Evolutionary conservation across 92 coral and sea anemone genomes (phyloP).

Genomic region (Zoanthus solanderi): DNA sequence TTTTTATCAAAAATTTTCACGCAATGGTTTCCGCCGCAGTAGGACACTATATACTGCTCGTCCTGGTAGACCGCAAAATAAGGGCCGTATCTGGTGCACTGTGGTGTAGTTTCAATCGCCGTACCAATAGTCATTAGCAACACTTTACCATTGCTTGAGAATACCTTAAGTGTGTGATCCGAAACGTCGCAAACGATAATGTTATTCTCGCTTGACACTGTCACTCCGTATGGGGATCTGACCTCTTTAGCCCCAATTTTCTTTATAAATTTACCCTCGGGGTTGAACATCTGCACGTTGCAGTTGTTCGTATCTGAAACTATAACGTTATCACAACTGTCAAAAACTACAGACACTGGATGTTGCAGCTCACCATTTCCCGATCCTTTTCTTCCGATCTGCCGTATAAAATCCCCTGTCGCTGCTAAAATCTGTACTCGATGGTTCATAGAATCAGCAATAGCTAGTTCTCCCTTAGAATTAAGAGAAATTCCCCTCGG

Average conservation of each 20-base stretch:
- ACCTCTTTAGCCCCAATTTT: conserved; percentile 33
- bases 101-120: conserved; percentile 20
- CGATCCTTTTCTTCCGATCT: conserved; percentile 40
- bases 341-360: conserved; percentile 35
- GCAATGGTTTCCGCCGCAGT: conserved; percentile 41
- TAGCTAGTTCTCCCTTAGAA: conserved; percentile 33
- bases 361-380: conserved; percentile 32
- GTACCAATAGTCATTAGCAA: conserved; percentile 23
- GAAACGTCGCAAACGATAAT: conserved; percentile 34
- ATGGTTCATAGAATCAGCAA: conserved; percentile 38
- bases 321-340: conserved; percentile 14
- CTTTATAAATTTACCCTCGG: conserved; percentile 27
- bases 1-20: conserved; percentile 39
- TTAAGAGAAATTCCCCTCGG: conserved; percentile 40
- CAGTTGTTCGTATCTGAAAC: conserved; percentile 34
- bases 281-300: conserved; percentile 30
- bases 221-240: conserved; percentile 26
- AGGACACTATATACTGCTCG: conserved; percentile 39
- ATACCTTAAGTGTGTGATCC: conserved; percentile 32
- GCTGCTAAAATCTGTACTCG: conserved; percentile 38
- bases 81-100: conserved; percentile 35
- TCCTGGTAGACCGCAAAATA: conserved; percentile 32
- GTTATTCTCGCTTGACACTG: conserved; percentile 28
- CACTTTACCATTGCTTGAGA: conserved; percentile 17
- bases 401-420: conserved; percentile 21